Percentiles rank a stretch among this genome's conserved stretches.
These are phyloP conservation scores for Pheosia gnoma DNA, from an alignment of 2,888 invertebrate genomes.

Conservation along the genomic window DNA sequence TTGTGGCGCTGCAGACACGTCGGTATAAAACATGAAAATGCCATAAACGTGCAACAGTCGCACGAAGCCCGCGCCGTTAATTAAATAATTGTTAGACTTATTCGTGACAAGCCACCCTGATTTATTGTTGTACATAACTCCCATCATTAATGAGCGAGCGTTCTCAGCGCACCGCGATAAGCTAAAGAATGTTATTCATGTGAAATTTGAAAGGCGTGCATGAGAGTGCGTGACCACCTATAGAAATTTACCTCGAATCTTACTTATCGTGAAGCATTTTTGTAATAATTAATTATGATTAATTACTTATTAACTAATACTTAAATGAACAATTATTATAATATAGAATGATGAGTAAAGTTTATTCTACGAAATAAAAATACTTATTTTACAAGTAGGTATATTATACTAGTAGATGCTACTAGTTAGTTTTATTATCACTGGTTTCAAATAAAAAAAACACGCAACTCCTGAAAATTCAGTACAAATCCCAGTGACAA, in stretches of 20 bases:
- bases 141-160: constrained; percentile 19
- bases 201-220: constrained; percentile 7
- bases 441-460: too few relatives aligned
- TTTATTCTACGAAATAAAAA: too few relatives aligned
- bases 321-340: background rate
- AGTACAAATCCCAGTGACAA: too few relatives aligned
- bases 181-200: constrained; percentile 8
- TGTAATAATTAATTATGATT: background rate
- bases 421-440: too few relatives aligned
- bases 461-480: too few relatives aligned
- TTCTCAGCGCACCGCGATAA: constrained; percentile 12
- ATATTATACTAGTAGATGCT: too few relatives aligned
- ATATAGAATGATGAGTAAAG: too few relatives aligned
- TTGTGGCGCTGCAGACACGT: too few relatives aligned
- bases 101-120: constrained; percentile 26
- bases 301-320: background rate
- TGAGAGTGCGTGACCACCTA: background rate
- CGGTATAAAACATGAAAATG: constrained; percentile 5
- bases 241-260: background rate
- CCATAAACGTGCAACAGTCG: constrained; percentile 10
- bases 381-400: too few relatives aligned
- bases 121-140: constrained; percentile 18
- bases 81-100: constrained; percentile 29
- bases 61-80: constrained; percentile 13
- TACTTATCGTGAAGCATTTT: background rate